Evolutionary conservation across 2,888 invertebrate genomes (phyloP), one percentile per base, ranked within the genome.

Genomic region (Pachymerium ferrugineum): DNA sequence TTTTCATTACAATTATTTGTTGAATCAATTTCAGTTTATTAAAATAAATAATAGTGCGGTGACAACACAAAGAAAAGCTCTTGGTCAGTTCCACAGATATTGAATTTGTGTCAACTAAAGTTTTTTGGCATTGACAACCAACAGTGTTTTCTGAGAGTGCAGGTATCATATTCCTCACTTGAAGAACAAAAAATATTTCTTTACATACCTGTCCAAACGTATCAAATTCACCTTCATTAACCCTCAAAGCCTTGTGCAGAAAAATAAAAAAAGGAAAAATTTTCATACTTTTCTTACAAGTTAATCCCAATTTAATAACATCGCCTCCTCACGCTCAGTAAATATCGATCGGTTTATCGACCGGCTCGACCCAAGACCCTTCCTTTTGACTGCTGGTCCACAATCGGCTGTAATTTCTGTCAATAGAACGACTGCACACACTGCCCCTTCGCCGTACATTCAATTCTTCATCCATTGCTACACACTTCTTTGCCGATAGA

Each of bases 271-370:
- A 42, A 3, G 22, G 19, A 47, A 47, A 19, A 47, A 47, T 22
- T 8, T 22, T 3, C 47, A n/a, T n/a, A 19, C 47, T 47, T 47
- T 47, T 47, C 47, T 47, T 47, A 47, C 47, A 47, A 47, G 47
- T 47, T 47, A 47, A 47, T 47, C 47, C 47, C 47, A 47, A 47
- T 47, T 47, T 47, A 47, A 47, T 47, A 47, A 47, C 47, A 47
- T 22, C 47, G 22, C 16, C 47, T 47, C 47, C 47, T 47, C 47
- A 47, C 47, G 47, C 47, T 47, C 22, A n/a, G n/a, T 22, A 47
- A 6, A 22, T 19, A 47, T 47, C 47, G 47, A 47, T 47, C 47
- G 47, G 47, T 47, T 47, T 47, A 47, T 47, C 47, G 47, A 47
- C 47, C 47, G 47, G 5, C 22, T 5, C 47, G 47, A 47, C 47